These are phyloP conservation scores for Leptinotarsa tumamoca DNA, from an alignment of 2,888 invertebrate genomes.

Conservation along the genomic window DNA sequence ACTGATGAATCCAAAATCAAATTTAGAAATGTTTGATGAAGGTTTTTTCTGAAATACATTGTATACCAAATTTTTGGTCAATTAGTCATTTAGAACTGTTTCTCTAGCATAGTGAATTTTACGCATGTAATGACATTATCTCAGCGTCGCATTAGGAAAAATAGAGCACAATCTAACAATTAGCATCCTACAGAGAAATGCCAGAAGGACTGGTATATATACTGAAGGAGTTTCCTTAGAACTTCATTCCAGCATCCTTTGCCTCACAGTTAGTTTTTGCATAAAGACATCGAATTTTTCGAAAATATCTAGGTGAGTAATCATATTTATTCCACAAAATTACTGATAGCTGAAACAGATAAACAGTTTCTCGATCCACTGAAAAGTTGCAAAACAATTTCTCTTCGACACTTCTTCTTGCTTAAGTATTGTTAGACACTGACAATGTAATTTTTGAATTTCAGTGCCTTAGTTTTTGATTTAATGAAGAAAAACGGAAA, in stretches of 20 bases:
- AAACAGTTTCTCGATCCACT: too few species aligned
- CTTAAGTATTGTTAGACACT: too few species aligned
- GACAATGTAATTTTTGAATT: too few species aligned
- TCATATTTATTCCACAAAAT: background rate
- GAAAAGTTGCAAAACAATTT: too few species aligned
- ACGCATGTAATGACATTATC: background rate
- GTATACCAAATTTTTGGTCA: too few species aligned
- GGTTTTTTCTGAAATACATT: too few species aligned
- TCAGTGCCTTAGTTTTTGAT: too few species aligned
- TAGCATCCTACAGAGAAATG: constrained; percentile 17
- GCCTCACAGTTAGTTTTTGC: background rate
- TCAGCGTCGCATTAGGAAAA: constrained; percentile 4
- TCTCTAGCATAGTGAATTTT: background rate
- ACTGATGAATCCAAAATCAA: too few species aligned
- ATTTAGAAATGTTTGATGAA: too few species aligned
- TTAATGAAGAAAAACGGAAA: too few species aligned
- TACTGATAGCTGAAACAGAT: too few species aligned
- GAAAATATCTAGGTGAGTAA: constrained; percentile 1
- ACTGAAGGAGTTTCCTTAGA: background rate
- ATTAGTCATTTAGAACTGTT: background rate
- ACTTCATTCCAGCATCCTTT: background rate
- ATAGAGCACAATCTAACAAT: constrained; percentile 15
- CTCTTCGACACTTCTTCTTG: too few species aligned
- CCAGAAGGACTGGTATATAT: constrained; percentile 5
- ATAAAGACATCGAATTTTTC: background rate